phyloP scores from a whole-genome alignment of 2,113 vertebrate species.

The Ptilonorhynchus violaceus region DNA sequence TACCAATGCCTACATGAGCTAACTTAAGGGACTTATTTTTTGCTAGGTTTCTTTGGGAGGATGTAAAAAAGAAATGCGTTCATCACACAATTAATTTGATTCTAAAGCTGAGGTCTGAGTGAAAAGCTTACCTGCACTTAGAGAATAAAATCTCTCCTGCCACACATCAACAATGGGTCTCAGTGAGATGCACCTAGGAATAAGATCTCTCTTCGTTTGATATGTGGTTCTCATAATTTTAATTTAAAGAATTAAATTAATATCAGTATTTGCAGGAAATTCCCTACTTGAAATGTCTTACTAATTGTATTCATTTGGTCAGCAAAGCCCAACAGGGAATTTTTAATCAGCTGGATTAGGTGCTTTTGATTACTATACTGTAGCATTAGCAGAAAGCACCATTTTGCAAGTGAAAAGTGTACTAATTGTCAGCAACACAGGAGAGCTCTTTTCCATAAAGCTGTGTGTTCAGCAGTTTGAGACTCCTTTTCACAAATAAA shows the following conservation, averaged over 20 bases:
- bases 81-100: constrained; percentile 30
- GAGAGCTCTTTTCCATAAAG: neutral
- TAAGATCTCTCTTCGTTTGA: neutral
- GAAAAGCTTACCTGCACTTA: constrained; percentile 44
- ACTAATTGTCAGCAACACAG: neutral
- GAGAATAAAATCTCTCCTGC: neutral
- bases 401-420: constrained; percentile 11
- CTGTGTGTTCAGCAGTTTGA: constrained; percentile 26
- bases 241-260: constrained; percentile 3
- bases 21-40: neutral
- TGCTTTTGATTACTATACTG: constrained; percentile 55
- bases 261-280: constrained; percentile 11
- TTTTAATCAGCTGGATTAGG: constrained; percentile 20
- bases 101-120: neutral
- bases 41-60: neutral
- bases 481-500: constrained; percentile 26
- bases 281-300: constrained; percentile 30
- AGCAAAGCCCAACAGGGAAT: constrained; percentile 22
- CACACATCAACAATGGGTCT: neutral
- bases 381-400: constrained; percentile 12
- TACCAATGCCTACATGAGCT: constrained; percentile 24
- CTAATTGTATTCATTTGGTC: constrained; percentile 55
- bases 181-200: neutral
- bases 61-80: constrained; percentile 49
- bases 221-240: neutral